Conservation (phyloP, 2,888 invertebrate species). For the Pharmacophagus antenor region DNA sequence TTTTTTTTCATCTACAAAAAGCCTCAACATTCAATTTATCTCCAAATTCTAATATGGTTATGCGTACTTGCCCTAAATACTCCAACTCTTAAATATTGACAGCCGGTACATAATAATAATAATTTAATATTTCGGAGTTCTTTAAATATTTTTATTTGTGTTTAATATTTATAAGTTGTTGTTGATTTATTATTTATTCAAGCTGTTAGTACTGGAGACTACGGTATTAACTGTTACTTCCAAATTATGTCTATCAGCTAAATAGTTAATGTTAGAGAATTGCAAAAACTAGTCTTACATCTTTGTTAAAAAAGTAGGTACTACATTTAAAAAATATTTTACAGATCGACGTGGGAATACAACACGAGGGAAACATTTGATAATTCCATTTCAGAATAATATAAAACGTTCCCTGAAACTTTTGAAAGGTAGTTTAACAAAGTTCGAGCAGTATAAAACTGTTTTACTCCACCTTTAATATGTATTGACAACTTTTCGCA, state of each 20-base stretch:
- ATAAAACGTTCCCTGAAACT: slow-evolving; percentile 50
- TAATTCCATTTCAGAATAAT: slow-evolving; percentile 23
- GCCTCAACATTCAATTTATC: no score
- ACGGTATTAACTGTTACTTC: not conserved
- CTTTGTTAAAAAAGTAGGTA: no score
- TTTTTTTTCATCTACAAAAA: no score
- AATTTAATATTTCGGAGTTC: no score
- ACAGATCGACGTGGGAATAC: slow-evolving; percentile 10
- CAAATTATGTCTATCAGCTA: no score
- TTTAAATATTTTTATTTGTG: no score
- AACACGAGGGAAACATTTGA: slow-evolving; percentile 22
- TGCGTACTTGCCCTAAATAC: no score
- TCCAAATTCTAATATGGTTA: no score
- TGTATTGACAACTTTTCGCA: slow-evolving; percentile 21
- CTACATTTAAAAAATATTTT: slow-evolving; percentile 9
- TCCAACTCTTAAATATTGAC: no score
- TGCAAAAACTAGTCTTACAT: slow-evolving; percentile 1
- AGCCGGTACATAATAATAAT: no score
- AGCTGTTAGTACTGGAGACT: not conserved
- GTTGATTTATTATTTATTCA: not conserved
- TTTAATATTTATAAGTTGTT: no score
- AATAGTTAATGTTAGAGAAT: no score
- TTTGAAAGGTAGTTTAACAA: slow-evolving; percentile 55
- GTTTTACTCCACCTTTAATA: slow-evolving; percentile 39
- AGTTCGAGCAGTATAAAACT: slow-evolving; percentile 59